Percentiles rank a stretch among this genome's conserved stretches.
Conservation (phyloP, 1,140 invertebrate genomes). For the Drosophila sp. region DNA sequence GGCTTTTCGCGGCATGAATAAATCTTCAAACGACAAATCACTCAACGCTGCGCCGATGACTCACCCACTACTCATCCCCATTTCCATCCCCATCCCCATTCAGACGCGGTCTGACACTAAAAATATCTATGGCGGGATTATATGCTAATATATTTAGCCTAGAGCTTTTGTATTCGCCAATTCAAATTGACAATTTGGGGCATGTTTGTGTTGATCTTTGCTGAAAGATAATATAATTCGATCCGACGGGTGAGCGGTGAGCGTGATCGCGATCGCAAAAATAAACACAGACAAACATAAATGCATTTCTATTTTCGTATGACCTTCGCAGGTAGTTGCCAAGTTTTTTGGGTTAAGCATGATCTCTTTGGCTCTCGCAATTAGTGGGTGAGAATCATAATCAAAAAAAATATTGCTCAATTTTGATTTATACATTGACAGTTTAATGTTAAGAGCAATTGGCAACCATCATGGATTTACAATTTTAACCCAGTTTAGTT, state of each 20-base stretch:
- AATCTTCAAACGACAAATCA: conserved; percentile 71
- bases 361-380: not conserved
- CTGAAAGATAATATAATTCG: conserved; percentile 33
- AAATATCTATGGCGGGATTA: conserved; percentile 38
- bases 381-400: not conserved
- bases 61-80: conserved; percentile 31
- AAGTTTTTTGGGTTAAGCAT: conserved; percentile 11
- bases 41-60: conserved; percentile 53
- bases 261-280: not conserved
- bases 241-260: conserved; percentile 16
- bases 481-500: too few relatives aligned
- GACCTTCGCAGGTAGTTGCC: conserved; percentile 48
- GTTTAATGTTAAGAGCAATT: too few relatives aligned
- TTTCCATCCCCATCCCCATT: conserved; percentile 7
- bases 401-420: not conserved
- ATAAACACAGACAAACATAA: not conserved
- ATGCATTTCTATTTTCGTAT: conserved; percentile 46
- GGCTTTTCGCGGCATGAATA: conserved; percentile 47
- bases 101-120: conserved; percentile 5
- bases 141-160: conserved; percentile 42
- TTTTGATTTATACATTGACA: not conserved
- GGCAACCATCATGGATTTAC: too few relatives aligned
- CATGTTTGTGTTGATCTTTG: conserved; percentile 39
- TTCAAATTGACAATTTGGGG: conserved; percentile 54
- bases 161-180: conserved; percentile 28